Evolutionary conservation across 1,140 invertebrate genomes (phyloP).

Genomic region (Tetramorium parvispinum): DNA sequence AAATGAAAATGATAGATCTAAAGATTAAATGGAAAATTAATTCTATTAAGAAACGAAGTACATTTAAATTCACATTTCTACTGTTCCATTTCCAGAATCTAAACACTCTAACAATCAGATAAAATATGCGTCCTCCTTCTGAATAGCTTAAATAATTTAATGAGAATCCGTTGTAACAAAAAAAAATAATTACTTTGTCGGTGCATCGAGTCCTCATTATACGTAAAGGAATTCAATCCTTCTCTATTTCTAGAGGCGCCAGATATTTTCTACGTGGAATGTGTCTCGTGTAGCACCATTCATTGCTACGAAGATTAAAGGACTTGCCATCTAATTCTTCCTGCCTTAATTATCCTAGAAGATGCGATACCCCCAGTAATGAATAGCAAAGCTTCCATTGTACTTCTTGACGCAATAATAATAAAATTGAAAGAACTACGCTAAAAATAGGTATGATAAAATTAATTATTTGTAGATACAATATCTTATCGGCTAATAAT

Average conservation of each 20-base stretch:
- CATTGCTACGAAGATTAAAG: background rate
- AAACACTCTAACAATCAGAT: background rate
- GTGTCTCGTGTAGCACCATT: background rate
- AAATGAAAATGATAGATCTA: background rate
- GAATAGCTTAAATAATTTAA: slow-evolving; percentile 2
- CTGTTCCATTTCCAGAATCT: background rate
- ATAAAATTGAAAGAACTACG: background rate
- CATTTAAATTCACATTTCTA: background rate
- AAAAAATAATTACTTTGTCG: slow-evolving; percentile 19
- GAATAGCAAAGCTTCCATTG: background rate
- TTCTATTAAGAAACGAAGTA: background rate
- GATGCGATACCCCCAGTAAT: background rate
- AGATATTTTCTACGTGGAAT: slow-evolving; percentile 28
- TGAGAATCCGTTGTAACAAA: background rate
- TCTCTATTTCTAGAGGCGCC: slow-evolving; percentile 21
- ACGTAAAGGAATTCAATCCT: slow-evolving; percentile 56
- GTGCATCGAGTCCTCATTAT: slow-evolving; percentile 43
- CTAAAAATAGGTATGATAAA: background rate
- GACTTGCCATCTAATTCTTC: background rate
- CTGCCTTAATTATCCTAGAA: background rate
- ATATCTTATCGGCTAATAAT: background rate
- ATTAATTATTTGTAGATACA: background rate
- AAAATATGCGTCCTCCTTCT: background rate
- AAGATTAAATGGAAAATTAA: background rate
- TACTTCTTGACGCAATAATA: background rate